Conservation (phyloP, 2,888 invertebrate genomes). For the Cephus runcator region DNA sequence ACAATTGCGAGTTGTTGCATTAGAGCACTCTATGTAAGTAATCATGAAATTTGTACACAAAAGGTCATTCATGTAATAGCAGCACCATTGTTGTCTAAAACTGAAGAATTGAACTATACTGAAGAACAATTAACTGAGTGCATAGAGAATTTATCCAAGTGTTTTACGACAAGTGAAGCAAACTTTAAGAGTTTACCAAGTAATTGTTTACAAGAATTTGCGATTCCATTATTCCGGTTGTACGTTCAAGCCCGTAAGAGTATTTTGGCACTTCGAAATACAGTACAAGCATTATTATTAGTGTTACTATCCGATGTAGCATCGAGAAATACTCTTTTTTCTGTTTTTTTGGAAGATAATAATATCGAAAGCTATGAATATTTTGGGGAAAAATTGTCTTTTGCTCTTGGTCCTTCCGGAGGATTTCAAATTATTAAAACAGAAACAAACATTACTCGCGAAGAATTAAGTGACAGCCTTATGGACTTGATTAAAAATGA, state of each 20-base stretch:
- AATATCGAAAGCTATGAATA: constrained; percentile 36
- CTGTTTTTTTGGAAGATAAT: constrained; percentile 43
- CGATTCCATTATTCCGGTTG: constrained; percentile 54
- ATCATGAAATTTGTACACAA: constrained; percentile 63
- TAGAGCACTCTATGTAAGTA: constrained; percentile 67
- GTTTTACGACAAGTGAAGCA: constrained; percentile 54
- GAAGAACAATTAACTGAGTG: constrained; percentile 56
- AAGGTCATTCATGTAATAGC: constrained; percentile 61
- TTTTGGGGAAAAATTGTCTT: constrained; percentile 49
- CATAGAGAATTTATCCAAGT: constrained; percentile 56
- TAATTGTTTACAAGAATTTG: constrained; percentile 43
- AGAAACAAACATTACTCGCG: constrained; percentile 41
- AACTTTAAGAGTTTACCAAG: constrained; percentile 56
- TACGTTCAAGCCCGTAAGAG: constrained; percentile 44
- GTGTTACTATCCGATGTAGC: constrained; percentile 40
- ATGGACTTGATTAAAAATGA: constrained; percentile 55
- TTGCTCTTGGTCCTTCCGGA: constrained; percentile 48
- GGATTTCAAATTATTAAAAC: constrained; percentile 48
- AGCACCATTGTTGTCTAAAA: constrained; percentile 44
- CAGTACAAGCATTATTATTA: constrained; percentile 44
- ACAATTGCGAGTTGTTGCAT: constrained; percentile 71
- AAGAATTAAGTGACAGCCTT: constrained; percentile 56
- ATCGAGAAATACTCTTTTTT: constrained; percentile 39
- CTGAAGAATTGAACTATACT: constrained; percentile 17
- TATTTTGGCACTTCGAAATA: constrained; percentile 39